These are phyloP conservation scores for Spisula solida DNA, from an alignment of 2,888 invertebrate species.

Conservation along the genomic window DNA sequence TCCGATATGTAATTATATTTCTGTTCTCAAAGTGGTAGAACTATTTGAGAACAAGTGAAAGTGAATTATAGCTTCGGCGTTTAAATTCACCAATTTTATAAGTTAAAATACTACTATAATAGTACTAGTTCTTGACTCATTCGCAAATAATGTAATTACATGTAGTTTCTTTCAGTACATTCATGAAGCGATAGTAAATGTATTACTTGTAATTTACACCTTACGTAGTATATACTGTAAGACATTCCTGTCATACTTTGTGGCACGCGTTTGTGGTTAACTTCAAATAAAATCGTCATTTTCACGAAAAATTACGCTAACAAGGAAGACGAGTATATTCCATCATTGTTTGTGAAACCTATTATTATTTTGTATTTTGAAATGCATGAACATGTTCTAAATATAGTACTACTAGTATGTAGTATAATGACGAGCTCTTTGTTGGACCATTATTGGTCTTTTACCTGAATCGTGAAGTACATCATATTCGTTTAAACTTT, in stretches of 20 bases:
- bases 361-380: neutral
- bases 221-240: conserved; percentile 2
- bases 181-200: conserved; percentile 1
- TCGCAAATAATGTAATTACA: conserved; percentile 8
- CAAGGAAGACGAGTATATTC: neutral
- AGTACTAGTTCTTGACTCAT: neutral
- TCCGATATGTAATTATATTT: too few species aligned
- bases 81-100: too few species aligned
- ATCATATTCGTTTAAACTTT: too few species aligned
- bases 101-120: neutral
- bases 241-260: conserved; percentile 19
- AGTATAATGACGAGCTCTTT: too few species aligned
- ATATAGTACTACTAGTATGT: too few species aligned
- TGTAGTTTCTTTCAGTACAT: neutral
- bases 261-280: conserved; percentile 22
- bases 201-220: conserved; percentile 6
- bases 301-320: neutral
- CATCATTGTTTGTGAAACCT: neutral
- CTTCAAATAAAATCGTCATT: neutral
- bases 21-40: too few species aligned
- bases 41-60: too few species aligned
- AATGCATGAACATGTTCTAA: too few species aligned
- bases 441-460: too few species aligned
- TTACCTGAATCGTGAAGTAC: too few species aligned
- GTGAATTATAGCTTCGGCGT: too few species aligned